Base-by-base conservation (phyloP, 2,113 vertebrate species). In the Ageneiosus marmoratus region DNA sequence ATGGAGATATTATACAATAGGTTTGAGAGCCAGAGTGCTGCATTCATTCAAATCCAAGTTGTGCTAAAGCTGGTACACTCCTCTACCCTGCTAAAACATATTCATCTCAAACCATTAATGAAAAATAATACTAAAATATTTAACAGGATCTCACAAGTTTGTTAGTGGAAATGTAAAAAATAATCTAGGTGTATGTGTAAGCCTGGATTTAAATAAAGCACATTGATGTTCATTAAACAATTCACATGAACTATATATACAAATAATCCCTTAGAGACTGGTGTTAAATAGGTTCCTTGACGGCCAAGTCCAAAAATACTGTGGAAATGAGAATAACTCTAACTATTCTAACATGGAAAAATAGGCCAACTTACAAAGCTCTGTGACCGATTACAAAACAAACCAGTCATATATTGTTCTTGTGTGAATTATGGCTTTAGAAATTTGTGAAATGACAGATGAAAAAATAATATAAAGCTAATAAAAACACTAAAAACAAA, bases 371-470 rank as follows among this genome's bases (percentile, higher is more conserved):
- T 44, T 29, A 53, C 50, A 77, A 53, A 48, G 56, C n/a, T 65
- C 27, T 41, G 20, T 82, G 27, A 60, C 62, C 55, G 65, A 22
- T 72, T 29, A 46, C 6, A 56, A 88, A 80, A 87, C 82, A 86
- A 79, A 87, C 73, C 81, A 27, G 67, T 83, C 84, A 88, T 86
- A 91, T 90, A 92, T 72, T 84, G 89, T 51, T 82, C 85, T 88
- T 86, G 41, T 83, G 86, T 90, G 63, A 87, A 18, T 82, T 92
- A 93, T 94, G 92, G 93, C 92, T 94, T 93, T 88, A 84, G 83
- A 86, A 88, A 81, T 34, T 50, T 91, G 85, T 90, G 87, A 87
- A 84, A 22, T 83, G 83, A 74, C 53, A 72, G 63, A 48, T 20
- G 60, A 77, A 50, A 22, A 48, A 85, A 87, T 83, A 37, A 87